These are phyloP conservation scores for Perca flavescens DNA, from an alignment of 2,113 vertebrate genomes.

Conservation along the genomic window DNA sequence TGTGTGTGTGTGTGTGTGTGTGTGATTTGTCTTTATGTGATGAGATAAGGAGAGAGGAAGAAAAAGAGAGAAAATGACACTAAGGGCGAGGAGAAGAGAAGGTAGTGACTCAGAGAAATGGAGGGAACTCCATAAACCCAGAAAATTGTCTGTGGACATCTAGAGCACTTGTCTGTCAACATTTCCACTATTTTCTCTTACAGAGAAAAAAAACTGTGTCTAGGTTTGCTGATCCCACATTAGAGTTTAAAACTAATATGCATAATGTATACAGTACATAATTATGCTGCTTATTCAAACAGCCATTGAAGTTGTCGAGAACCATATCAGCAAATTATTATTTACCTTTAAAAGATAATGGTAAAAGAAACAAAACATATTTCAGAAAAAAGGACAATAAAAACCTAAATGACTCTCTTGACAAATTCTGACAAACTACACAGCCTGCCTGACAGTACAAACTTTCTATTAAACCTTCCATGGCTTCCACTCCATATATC, in stretches of 20 bases:
- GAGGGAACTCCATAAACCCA: slow-evolving; percentile 13
- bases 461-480: no score
- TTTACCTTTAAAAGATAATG: neutral
- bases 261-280: neutral
- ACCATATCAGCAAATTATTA: neutral
- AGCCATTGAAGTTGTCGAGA: neutral
- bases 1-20: slow-evolving; percentile 24
- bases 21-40: neutral
- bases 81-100: slow-evolving; percentile 16
- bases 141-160: neutral
- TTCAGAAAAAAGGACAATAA: neutral
- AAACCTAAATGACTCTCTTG: neutral
- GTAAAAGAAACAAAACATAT: neutral
- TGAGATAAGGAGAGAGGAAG: slow-evolving; percentile 30
- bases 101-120: slow-evolving; percentile 21
- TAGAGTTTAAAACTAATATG: neutral
- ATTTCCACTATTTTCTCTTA: neutral
- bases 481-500: no score
- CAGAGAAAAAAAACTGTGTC: neutral
- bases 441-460: no score
- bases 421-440: neutral
- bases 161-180: neutral
- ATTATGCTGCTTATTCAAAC: neutral
- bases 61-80: slow-evolving; percentile 5
- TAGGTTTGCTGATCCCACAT: neutral